Evolutionary conservation across 2,113 vertebrate genomes (phyloP).

Genomic region (Chamaetylas fuelleborni): DNA sequence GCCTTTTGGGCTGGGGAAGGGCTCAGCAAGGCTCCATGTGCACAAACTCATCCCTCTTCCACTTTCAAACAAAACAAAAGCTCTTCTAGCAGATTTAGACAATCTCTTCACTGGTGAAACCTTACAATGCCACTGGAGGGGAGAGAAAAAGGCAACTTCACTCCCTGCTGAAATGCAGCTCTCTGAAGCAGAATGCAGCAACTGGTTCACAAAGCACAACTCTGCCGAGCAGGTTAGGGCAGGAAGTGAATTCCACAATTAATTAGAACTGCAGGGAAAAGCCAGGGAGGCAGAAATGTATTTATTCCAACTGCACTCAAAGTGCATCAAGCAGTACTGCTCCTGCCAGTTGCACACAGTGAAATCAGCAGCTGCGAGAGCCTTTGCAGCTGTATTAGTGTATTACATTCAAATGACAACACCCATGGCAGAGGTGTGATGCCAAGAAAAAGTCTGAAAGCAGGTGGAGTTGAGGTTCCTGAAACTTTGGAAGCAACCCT

Average conservation of each 20-base stretch:
- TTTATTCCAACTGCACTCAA: conserved; percentile 51
- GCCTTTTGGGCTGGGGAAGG: background rate
- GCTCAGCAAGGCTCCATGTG: background rate
- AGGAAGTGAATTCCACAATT: conserved; percentile 59
- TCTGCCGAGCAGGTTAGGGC: conserved; percentile 46
- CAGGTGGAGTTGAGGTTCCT: conserved; percentile 36
- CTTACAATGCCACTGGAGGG: background rate
- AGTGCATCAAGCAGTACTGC: conserved; percentile 16
- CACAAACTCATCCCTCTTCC: background rate
- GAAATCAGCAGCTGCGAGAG: conserved; percentile 30
- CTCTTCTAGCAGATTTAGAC: background rate
- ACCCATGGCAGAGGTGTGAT: conserved; percentile 26
- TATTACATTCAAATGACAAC: conserved; percentile 21
- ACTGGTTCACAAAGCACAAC: background rate
- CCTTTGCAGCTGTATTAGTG: conserved; percentile 17
- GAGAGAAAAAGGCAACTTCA: background rate
- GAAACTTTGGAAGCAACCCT: conserved; percentile 5
- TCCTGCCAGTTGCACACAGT: background rate
- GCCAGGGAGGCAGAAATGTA: conserved; percentile 21
- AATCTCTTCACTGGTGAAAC: background rate
- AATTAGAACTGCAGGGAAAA: conserved; percentile 53
- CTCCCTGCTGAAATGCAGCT: background rate
- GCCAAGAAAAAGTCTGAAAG: conserved; percentile 38
- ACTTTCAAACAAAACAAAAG: background rate
- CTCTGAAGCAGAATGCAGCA: conserved; percentile 1